Evolutionary conservation across 2,888 invertebrate species (phyloP).

Genomic region (Synanthedon tipuliformis): DNA sequence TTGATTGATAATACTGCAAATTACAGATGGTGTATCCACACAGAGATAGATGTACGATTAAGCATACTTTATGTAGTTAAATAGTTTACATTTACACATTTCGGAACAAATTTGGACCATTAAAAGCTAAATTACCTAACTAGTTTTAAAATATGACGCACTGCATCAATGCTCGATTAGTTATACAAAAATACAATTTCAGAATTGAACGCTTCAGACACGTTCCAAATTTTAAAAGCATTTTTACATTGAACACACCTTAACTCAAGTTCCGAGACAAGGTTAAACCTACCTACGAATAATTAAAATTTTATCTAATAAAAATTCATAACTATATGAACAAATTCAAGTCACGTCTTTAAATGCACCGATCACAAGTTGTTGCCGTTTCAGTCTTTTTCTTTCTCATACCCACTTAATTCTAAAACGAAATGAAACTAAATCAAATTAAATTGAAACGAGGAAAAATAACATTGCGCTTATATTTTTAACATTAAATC

Average conservation of each 20-base stretch:
- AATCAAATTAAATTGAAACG: too few relatives aligned
- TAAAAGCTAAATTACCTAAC: constrained; percentile 21
- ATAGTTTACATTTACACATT: background rate
- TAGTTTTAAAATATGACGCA: constrained; percentile 16
- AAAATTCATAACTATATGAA: constrained; percentile 28
- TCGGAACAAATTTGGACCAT: constrained; percentile 19
- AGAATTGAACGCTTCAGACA: constrained; percentile 17
- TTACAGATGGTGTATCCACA: constrained; percentile 13
- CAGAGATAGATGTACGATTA: constrained; percentile 4
- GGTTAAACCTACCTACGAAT: background rate
- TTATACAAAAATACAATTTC: constrained; percentile 65
- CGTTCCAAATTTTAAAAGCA: background rate
- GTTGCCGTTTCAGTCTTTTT: constrained; percentile 60
- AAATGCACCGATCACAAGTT: constrained; percentile 51
- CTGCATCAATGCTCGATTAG: constrained; percentile 38
- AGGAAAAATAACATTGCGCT: too few relatives aligned
- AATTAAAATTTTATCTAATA: constrained; percentile 4
- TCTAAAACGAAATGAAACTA: too few relatives aligned
- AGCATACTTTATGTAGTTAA: background rate
- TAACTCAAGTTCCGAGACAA: background rate
- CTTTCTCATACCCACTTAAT: constrained; percentile 1
- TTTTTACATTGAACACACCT: constrained; percentile 32
- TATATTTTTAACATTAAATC: background rate
- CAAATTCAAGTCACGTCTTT: constrained; percentile 30
- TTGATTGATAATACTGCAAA: constrained; percentile 28